A percentile compares a stretch with the other conserved stretches of the same genome.
Conservation (phyloP, 2,113 vertebrate genomes). For the Cyanocitta stelleri region DNA sequence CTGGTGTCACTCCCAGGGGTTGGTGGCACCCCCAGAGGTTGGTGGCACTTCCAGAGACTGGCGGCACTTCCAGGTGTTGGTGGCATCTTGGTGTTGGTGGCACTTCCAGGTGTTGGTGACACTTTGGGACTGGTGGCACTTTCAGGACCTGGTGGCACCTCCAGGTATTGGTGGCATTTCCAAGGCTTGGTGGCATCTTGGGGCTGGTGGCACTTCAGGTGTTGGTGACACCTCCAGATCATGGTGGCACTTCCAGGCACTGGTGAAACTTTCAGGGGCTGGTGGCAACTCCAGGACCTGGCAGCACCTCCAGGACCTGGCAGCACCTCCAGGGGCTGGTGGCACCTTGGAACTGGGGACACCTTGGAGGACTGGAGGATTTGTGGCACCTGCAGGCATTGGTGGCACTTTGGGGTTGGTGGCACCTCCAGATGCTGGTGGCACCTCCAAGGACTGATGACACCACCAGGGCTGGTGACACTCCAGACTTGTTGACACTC, state of each 20-base stretch:
- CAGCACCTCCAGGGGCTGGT: no score
- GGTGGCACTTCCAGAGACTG: background rate
- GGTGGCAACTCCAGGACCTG: background rate
- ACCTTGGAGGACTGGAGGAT: no score
- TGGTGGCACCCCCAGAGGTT: background rate
- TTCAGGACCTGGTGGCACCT: background rate
- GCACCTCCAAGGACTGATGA: background rate
- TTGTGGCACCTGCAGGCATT: background rate
- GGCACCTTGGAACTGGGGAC: no score
- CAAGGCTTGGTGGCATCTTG: background rate
- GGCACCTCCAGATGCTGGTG: background rate
- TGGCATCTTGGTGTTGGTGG: accelerated
- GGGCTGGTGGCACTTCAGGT: no score
- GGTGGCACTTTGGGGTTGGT: background rate
- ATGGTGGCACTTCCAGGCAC: background rate
- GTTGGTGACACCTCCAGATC: no score
- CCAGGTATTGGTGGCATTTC: background rate
- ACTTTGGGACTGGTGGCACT: background rate
- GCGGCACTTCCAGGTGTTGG: background rate
- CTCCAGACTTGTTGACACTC: background rate
- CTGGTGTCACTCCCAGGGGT: no score
- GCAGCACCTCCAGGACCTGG: no score
- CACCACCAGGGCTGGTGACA: background rate
- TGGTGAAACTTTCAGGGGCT: background rate
- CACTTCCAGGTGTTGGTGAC: background rate